These are phyloP conservation scores for Connochaetes taurinus DNA, from an alignment of 2,113 vertebrate genomes.

Conservation along the genomic window DNA sequence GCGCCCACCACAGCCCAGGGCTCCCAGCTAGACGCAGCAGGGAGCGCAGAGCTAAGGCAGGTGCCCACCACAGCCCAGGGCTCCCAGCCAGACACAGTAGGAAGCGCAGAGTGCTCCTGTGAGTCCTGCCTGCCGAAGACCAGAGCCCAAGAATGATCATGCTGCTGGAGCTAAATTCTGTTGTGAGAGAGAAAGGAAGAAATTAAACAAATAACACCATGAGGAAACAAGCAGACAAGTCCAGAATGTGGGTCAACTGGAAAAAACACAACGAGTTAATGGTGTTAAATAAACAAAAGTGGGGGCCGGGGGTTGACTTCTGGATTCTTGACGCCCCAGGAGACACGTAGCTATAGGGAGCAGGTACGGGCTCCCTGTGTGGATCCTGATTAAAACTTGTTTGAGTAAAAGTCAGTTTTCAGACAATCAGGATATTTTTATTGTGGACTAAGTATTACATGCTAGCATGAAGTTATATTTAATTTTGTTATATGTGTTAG, in stretches of 20 bases:
- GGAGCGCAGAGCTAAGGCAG: too few relatives aligned
- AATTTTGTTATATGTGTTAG: neutral
- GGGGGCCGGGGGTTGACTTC: neutral
- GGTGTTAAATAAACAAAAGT: neutral
- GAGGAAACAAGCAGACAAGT: neutral
- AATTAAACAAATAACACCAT: neutral
- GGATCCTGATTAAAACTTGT: neutral
- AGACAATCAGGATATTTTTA: neutral
- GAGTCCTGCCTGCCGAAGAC: neutral
- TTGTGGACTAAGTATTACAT: neutral
- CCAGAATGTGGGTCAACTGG: neutral
- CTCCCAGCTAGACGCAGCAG: too few relatives aligned
- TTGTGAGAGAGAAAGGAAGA: neutral
- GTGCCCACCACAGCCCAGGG: accelerated
- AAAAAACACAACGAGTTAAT: neutral
- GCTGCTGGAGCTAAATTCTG: neutral
- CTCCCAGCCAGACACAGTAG: accelerated
- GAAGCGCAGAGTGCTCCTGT: too few relatives aligned
- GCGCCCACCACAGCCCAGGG: accelerated
- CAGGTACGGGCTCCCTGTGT: neutral
- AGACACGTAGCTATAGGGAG: neutral
- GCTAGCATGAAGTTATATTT: neutral
- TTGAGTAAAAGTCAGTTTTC: neutral
- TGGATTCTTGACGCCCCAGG: neutral
- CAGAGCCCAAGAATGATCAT: neutral